Evolutionary conservation across 1,140 invertebrate genomes (phyloP).

Genomic region (Phocides pigmalion): DNA sequence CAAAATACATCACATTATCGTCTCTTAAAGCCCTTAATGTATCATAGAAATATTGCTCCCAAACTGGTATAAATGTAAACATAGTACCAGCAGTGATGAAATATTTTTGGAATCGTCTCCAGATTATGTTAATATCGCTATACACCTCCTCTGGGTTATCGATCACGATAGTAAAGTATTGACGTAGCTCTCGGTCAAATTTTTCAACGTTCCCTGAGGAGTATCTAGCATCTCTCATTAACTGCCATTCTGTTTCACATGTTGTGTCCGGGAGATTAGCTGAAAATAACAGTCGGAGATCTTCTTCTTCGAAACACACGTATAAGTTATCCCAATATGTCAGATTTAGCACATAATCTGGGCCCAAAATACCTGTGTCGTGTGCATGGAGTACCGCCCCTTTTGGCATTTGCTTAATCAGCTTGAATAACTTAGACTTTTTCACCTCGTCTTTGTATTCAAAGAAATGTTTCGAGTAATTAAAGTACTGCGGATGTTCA

Average conservation of each 20-base stretch:
- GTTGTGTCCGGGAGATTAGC: constrained; percentile 54
- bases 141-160: constrained; percentile 86
- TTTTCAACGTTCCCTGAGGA: constrained; percentile 74
- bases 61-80: constrained; percentile 88
- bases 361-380: constrained; percentile 86
- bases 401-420: constrained; percentile 89
- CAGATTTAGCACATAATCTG: constrained; percentile 87
- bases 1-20: constrained; percentile 92
- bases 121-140: constrained; percentile 86
- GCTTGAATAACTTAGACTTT: constrained; percentile 86
- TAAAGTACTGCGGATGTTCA: constrained; percentile 83
- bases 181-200: constrained; percentile 85
- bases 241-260: constrained; percentile 78
- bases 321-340: constrained; percentile 89
- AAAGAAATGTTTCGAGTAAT: constrained; percentile 89
- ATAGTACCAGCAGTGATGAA: constrained; percentile 86
- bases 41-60: constrained; percentile 89
- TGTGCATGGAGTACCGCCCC: constrained; percentile 90
- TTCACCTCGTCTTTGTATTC: constrained; percentile 86
- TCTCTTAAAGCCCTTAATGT: constrained; percentile 88
- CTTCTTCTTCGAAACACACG: constrained; percentile 82
- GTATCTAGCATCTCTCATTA: constrained; percentile 84
- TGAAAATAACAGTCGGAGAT: constrained; percentile 60
- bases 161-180: constrained; percentile 85
- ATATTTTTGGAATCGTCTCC: constrained; percentile 87